Conservation (phyloP, 2,113 vertebrate genomes). For the Origma solitaria region DNA sequence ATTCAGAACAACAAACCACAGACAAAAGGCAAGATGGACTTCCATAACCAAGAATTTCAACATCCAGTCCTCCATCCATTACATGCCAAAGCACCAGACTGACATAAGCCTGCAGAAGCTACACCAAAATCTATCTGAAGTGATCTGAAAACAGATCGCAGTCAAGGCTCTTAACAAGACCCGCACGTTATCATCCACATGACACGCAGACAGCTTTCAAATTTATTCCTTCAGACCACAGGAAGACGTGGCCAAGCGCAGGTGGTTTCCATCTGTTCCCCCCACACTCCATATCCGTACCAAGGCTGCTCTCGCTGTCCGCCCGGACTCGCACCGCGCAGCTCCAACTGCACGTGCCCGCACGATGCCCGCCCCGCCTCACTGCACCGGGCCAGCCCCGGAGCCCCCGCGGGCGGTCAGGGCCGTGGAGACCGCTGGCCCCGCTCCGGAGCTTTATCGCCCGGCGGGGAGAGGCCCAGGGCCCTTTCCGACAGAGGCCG, state of each 20-base stretch:
- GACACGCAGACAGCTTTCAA: rapidly evolving
- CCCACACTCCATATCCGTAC: rapidly evolving
- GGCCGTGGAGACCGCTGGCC: neutral
- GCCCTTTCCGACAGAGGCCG: neutral
- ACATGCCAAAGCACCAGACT: rapidly evolving
- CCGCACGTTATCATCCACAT: rapidly evolving
- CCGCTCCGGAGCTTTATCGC: too few relatives aligned
- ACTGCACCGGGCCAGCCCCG: too few relatives aligned
- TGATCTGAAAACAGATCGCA: neutral
- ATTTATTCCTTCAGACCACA: neutral
- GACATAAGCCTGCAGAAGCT: neutral
- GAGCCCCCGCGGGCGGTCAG: neutral
- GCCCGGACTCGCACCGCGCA: neutral
- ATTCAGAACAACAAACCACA: neutral
- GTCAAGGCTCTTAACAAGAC: neutral
- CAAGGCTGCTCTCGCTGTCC: neutral
- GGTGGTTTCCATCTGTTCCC: neutral
- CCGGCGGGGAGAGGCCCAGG: neutral
- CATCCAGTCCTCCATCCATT: too few relatives aligned
- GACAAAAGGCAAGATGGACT: rapidly evolving
- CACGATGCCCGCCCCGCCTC: neutral
- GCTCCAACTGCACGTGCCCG: neutral
- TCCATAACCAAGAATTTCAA: neutral
- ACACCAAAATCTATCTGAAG: neutral
- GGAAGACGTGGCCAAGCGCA: neutral